Conservation (phyloP, 30 jellyfish, hydroid and myxozoan genomes). For the Nemopilema nomurai region DNA sequence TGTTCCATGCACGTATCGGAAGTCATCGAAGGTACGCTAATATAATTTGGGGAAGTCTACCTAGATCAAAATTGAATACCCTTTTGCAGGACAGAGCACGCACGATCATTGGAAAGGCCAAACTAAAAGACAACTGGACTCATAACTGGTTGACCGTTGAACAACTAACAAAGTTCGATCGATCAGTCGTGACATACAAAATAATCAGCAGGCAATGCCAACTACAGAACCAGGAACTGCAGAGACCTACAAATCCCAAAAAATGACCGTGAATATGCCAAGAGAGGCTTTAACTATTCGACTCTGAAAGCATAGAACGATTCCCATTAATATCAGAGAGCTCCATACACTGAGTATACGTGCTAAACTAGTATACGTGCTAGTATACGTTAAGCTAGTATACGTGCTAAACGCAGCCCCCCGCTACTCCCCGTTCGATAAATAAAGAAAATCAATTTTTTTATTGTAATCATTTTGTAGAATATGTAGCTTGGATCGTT, state of each 20-base stretch:
- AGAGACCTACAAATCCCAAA: slow-evolving; percentile 37
- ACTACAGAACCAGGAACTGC: slow-evolving; percentile 37
- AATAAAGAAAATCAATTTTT: too few relatives aligned
- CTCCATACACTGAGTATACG: neutral
- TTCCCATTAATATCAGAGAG: slow-evolving; percentile 14
- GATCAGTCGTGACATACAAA: slow-evolving; percentile 34
- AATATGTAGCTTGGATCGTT: too few relatives aligned
- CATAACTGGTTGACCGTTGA: slow-evolving; percentile 25
- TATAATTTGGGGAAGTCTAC: slow-evolving; percentile 43
- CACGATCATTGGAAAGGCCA: slow-evolving; percentile 9
- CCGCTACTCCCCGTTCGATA: too few relatives aligned
- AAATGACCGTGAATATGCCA: slow-evolving; percentile 20
- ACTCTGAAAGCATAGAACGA: slow-evolving; percentile 29
- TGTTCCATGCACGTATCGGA: slow-evolving; percentile 17
- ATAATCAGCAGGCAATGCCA: slow-evolving; percentile 22
- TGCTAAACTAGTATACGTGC: neutral
- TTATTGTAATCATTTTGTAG: too few relatives aligned
- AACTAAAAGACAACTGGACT: slow-evolving; percentile 14
- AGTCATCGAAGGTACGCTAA: slow-evolving; percentile 36
- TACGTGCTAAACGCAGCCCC: neutral
- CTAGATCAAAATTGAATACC: slow-evolving; percentile 10
- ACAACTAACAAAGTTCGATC: slow-evolving; percentile 22
- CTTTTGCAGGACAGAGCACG: slow-evolving; percentile 29
- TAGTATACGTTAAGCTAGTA: too few relatives aligned
- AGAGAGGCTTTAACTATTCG: slow-evolving; percentile 45